A percentile compares a stretch with the other conserved stretches of the same genome.
Conservation (phyloP, 2,113 vertebrate genomes). For the Clarias macrocephalus region DNA sequence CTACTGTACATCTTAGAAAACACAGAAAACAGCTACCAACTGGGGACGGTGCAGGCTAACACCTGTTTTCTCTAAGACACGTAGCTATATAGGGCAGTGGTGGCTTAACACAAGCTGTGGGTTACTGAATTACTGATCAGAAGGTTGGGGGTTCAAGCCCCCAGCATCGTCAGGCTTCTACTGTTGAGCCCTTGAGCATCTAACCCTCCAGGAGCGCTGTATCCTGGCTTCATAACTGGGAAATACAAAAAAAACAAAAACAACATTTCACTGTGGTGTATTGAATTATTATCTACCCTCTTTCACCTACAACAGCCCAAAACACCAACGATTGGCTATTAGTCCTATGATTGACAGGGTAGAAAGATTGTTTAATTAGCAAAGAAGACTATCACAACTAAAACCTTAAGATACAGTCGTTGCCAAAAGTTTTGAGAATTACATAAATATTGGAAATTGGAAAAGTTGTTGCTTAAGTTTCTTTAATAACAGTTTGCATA, state of each 20-base stretch:
- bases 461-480: no score
- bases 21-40: not conserved
- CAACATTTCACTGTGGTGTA: no score
- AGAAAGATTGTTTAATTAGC: not conserved
- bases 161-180: no score
- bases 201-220: no score
- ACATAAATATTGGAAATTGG: no score
- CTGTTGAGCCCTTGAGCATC: no score
- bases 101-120: no score
- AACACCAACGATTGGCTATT: not conserved
- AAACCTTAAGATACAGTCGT: not conserved
- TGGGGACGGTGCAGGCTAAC: not conserved
- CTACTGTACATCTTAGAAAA: not conserved
- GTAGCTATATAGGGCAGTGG: not conserved
- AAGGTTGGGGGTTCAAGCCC: no score
- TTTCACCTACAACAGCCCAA: not conserved
- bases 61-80: not conserved
- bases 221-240: no score
- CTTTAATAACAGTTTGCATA: no score
- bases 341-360: not conserved
- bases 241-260: no score
- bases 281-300: not conserved
- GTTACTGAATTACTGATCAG: no score
- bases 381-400: not conserved
- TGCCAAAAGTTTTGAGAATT: not conserved